Evolutionary conservation across 2,888 invertebrate genomes (phyloP), one percentile per base, ranked within the genome.

Genomic region (Tryphoninae sp.): DNA sequence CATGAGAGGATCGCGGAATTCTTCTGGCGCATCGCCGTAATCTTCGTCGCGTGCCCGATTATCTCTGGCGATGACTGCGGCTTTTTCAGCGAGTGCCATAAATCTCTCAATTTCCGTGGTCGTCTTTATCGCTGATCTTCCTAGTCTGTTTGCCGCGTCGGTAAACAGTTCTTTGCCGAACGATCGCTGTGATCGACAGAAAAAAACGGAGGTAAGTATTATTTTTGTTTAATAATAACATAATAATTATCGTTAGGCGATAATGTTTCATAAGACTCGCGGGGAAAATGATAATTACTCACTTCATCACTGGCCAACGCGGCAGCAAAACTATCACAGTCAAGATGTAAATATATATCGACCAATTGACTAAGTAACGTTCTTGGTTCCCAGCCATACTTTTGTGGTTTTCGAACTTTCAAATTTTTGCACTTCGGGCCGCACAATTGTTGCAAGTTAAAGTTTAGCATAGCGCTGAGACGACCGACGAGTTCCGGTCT

Each of bases 351-450:
- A 94, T 99, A 99, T 92, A 99, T 98, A 92, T 98, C 97, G 67
- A 98, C 97, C 83, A 99, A 94, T 92, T 98, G 97, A 87, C 97
- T 96, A 79, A 99, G 94, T 86, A 99, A 93, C 86, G 96, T 95
- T 87, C 98, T 95, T 22, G 99, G 99, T 91, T 99, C 98, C 99
- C 99, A 99, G 11, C 98, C 97, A 92, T 99, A 99, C 92, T 98
- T 98, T 85, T 97, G 96, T 1, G 98, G 97, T 87, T 97, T 96
- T 78, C 96, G 95, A 71, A 99, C 98, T 94, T 98, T 98, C 82
- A 98, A 94, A 92, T 96, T 96, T 92, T 97, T 97, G 93, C 98
- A 99, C 93, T 98, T 98, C 64, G 98, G 96, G 9, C 99, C 98
- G 92, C 98, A 98, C 68, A 99, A 94, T 92, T 99, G 99, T 91